These are phyloP conservation scores for Cyanoderma ruficeps DNA, from an alignment of 2,113 vertebrate species.

Conservation along the genomic window DNA sequence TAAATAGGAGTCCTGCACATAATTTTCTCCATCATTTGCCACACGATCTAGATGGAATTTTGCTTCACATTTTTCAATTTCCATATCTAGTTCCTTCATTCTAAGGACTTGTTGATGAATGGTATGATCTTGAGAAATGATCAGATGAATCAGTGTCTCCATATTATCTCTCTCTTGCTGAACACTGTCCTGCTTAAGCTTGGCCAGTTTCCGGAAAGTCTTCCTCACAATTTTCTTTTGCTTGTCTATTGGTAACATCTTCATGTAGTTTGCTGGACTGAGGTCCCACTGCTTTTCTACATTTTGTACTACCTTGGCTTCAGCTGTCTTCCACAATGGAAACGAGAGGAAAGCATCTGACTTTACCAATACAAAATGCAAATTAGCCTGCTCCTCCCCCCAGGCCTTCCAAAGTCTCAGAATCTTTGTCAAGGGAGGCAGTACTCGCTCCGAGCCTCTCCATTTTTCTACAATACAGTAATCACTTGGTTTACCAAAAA, in stretches of 20 bases:
- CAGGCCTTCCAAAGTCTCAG: slow-evolving; percentile 92
- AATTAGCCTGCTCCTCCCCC: slow-evolving; percentile 88
- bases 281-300: slow-evolving; percentile 81
- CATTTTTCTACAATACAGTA: slow-evolving; percentile 94
- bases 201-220: slow-evolving; percentile 91
- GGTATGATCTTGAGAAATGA: slow-evolving; percentile 91
- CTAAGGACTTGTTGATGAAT: slow-evolving; percentile 89
- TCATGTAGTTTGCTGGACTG: slow-evolving; percentile 79
- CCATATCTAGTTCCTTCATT: slow-evolving; percentile 87
- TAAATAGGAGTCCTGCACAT: slow-evolving; percentile 74
- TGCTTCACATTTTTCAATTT: slow-evolving; percentile 83
- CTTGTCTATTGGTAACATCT: slow-evolving; percentile 84
- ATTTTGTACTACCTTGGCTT: slow-evolving; percentile 77
- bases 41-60: slow-evolving; percentile 70
- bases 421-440: slow-evolving; percentile 91
- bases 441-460: slow-evolving; percentile 88
- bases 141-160: slow-evolving; percentile 86
- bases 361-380: slow-evolving; percentile 89
- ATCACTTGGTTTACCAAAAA: slow-evolving; percentile 85
- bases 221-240: slow-evolving; percentile 93
- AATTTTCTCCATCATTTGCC: slow-evolving; percentile 74
- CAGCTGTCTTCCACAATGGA: slow-evolving; percentile 78
- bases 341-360: slow-evolving; percentile 84
- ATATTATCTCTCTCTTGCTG: slow-evolving; percentile 80
- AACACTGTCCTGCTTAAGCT: slow-evolving; percentile 82